Conservation (phyloP, 2,888 invertebrate species). For the Bhutanitis thaidina region DNA sequence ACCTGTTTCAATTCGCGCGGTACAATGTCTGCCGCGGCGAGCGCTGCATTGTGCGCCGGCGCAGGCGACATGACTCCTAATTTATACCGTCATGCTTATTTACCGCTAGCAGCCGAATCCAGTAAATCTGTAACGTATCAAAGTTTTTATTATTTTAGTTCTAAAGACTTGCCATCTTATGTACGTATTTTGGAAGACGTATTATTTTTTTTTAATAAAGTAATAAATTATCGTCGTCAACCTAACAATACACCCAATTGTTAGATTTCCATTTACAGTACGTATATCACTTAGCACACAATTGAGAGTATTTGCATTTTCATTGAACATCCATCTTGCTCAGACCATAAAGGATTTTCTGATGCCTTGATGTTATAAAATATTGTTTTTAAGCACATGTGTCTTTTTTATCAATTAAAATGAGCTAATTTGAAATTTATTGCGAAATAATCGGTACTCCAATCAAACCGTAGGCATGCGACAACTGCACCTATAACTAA, state of each 20-base stretch:
- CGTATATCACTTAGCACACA: conserved; percentile 67
- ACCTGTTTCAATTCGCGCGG: conserved; percentile 77
- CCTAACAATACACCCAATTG: conserved; percentile 35
- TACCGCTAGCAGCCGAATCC: conserved; percentile 54
- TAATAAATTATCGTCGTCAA: conserved; percentile 10
- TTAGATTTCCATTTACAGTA: conserved; percentile 52
- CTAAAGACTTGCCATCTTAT: conserved; percentile 57
- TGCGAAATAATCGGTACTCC: too few species aligned
- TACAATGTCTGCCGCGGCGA: conserved; percentile 53
- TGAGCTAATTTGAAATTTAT: too few species aligned
- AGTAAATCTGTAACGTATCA: conserved; percentile 50
- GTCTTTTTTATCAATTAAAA: too few species aligned
- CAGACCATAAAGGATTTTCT: conserved; percentile 11
- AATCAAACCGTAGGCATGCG: too few species aligned
- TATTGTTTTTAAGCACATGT: not conserved
- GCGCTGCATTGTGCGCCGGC: conserved; percentile 54
- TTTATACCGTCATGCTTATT: conserved; percentile 76
- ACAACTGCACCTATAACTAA: not conserved
- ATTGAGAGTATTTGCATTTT: conserved; percentile 69
- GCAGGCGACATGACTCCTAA: conserved; percentile 56
- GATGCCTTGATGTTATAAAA: conserved; percentile 1
- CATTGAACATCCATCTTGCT: conserved; percentile 45
- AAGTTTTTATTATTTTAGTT: conserved; percentile 50
- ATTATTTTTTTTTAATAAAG: conserved; percentile 5
- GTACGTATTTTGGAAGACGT: conserved; percentile 21